Evolutionary conservation across 2,797 vertebrate species (phyloP).

Genomic region (Eremophila alpestris): DNA sequence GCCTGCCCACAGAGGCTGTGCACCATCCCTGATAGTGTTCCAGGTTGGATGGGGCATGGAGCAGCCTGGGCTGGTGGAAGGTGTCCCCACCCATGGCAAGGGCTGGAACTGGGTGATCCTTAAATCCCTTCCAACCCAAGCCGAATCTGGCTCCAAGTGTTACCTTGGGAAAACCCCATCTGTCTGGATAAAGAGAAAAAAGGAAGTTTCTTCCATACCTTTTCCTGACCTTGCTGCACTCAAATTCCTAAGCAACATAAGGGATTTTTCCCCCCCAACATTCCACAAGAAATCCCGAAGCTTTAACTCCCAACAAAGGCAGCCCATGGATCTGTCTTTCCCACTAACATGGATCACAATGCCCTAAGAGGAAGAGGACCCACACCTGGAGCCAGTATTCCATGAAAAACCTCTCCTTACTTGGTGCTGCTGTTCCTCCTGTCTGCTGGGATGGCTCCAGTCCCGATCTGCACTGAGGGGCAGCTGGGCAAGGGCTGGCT

Average conservation of each 20-base stretch:
- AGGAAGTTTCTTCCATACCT: background rate
- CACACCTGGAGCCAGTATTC: background rate
- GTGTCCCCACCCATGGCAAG: background rate
- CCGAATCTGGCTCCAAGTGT: background rate
- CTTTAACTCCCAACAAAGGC: background rate
- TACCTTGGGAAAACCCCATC: background rate
- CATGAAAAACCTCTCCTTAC: slow-evolving; percentile 75
- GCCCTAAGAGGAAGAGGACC: background rate
- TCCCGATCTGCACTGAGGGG: slow-evolving; percentile 67
- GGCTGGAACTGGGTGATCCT: background rate
- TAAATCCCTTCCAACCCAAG: background rate
- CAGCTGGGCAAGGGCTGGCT: slow-evolving; percentile 84
- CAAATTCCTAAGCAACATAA: background rate
- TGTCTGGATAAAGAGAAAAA: background rate
- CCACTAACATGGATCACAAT: rapidly evolving
- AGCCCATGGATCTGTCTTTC: background rate
- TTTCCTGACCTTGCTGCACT: background rate
- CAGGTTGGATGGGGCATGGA: rapidly evolving
- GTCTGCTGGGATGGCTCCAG: slow-evolving; percentile 69
- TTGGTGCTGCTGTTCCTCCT: slow-evolving; percentile 93
- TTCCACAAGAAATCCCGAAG: background rate
- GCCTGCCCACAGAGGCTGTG: background rate
- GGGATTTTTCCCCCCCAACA: rapidly evolving
- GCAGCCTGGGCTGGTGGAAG: background rate
- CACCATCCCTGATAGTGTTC: background rate